phyloP scores from a whole-genome alignment of 2,797 vertebrate species.

The Siniperca obscura region DNA sequence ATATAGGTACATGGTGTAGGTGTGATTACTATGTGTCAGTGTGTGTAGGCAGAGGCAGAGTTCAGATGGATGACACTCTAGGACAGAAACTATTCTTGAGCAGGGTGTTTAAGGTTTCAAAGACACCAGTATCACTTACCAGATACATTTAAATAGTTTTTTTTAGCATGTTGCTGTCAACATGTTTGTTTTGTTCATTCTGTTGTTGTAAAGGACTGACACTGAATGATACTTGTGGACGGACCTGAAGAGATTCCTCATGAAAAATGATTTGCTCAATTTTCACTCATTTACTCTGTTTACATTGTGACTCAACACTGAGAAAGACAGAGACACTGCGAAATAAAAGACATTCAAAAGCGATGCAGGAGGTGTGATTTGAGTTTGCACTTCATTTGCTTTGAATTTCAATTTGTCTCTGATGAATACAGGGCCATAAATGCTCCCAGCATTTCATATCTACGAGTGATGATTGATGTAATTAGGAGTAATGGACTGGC shows the following conservation, averaged over 20 bases:
- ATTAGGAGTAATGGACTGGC: conserved; percentile 72
- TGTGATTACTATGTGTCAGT: conserved; percentile 21
- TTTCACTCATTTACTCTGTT: conserved; percentile 4
- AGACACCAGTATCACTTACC: conserved; percentile 11
- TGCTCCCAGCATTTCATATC: conserved; percentile 67
- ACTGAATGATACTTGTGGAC: background rate
- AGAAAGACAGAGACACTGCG: conserved; percentile 17
- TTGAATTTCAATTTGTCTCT: conserved; percentile 68
- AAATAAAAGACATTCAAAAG: conserved; percentile 39
- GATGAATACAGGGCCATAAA: conserved; percentile 62
- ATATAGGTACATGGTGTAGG: background rate
- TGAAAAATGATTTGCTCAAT: background rate
- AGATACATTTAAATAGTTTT: background rate
- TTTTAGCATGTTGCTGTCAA: background rate
- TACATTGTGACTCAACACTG: background rate
- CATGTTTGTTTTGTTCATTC: conserved; percentile 8
- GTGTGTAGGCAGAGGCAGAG: conserved; percentile 37
- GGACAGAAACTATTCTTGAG: conserved; percentile 32
- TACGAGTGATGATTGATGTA: conserved; percentile 74
- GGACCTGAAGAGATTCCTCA: background rate
- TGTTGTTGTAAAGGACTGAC: background rate
- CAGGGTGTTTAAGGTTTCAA: background rate
- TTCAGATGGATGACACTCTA: conserved; percentile 33
- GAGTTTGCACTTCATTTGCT: conserved; percentile 62
- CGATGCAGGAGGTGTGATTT: conserved; percentile 48